Base-by-base conservation (phyloP, 2,888 invertebrate species). In the Ochropacha duplaris region DNA sequence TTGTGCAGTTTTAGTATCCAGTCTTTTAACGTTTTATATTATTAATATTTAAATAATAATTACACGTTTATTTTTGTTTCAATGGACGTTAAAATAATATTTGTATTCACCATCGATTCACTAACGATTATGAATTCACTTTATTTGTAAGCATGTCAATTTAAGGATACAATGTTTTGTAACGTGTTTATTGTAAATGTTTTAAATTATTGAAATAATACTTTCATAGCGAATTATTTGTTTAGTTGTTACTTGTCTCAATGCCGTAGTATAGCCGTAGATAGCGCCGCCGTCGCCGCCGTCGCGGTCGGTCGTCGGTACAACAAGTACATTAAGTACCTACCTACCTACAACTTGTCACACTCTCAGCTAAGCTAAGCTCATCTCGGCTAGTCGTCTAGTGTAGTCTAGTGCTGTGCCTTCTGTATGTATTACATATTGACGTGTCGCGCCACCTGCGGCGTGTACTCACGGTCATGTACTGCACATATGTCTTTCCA, bases 151-250 rank as follows among this genome's bases (percentile, higher is more conserved):
- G 44, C 9, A 44, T 44, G 44, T 44, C 79, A 81, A 74, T 83
- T 65, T 86, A 87, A 84, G 85, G 78, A 79, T 85, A 84, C 83
- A 81, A 81, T 84, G 80, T 86, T 86, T 87, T 83, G 68, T 83
- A 83, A 83, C 77, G 76, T 84, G 81, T 86, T 84, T 83, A 83
- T 73, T 86, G 82, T 87, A 86, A 85, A 83, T n/a, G 72, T 66
- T 69, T 74, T 83, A 79, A 84, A 81, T 81, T 78, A 83, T 85
- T 83, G 69, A 80, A 36, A 36, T 36, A 74, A 71, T 80, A 77
- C 68, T 82, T 84, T 83, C 70, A 69, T 86, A 85, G 81, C 74
- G 69, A 79, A 82, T 79, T 75, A 76, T 81, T 85, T 82, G 76
- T 79, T 78, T 84, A 81, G 72, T 76, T 74, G 58, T 54, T 65